Base-by-base conservation (phyloP, 1,140 invertebrate genomes). In the Hestina assimilis region DNA sequence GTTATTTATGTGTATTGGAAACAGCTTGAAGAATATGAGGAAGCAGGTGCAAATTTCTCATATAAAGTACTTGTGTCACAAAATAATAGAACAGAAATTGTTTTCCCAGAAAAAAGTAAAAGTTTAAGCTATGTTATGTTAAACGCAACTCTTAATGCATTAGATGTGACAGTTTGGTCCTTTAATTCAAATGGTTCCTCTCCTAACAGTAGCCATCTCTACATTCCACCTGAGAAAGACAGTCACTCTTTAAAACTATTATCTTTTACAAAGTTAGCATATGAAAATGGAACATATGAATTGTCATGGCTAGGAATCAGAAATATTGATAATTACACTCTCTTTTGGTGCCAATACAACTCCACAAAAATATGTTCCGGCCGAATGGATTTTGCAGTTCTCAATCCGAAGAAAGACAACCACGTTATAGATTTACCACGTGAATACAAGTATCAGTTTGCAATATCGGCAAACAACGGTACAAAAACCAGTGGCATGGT, bases 1-100 rank as follows among this genome's bases (percentile, higher is more conserved):
- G 89, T 92, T 40, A 81, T 93, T 17, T 92, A 91, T 77, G 79
- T 94, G 12, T 94, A 94, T 74, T 95, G 94, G 93, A 91, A 93
- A 72, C 87, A 91, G 47, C 90, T 95, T 41, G 89, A 91, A 15
- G 78, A 86, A 5, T 90, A 90, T 66, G 85, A 92, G 54, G 89
- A 93, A 46, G 79, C 75, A 38, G 83, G 82, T 41, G 69, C 67
- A 9, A 86, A 88, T 48, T 89, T 60, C 71, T 83, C 79, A 6
- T 85, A 88, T 50, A 81, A 75, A 64, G 75, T 81, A 1, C 33
- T 77, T 20, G 60, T 77, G 7, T 66, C 63, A 7, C 68, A 74
- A 58, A 63, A 63, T 17, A 68, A 72, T 12, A 79, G 63, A 19
- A 72, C 69, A 9, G 53, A 69, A 38, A 72, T 62, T 2, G 29